Base-by-base conservation (phyloP, 1,140 invertebrate genomes). In the Cotesia typhae region DNA sequence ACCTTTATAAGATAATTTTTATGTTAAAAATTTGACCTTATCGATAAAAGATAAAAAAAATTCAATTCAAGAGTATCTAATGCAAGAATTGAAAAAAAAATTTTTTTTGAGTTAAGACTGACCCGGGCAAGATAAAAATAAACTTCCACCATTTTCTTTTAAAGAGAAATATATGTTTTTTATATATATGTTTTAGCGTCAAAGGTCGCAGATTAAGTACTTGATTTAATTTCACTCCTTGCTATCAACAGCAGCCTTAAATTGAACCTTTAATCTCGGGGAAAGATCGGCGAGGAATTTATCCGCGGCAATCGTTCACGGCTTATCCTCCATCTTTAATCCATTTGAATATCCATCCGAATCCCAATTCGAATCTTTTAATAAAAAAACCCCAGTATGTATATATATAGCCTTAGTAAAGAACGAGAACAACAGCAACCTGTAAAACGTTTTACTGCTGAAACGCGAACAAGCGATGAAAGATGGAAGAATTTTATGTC, bases 251-350 rank as follows among this genome's bases (percentile, higher is more conserved):
- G 75, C 71, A 67, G 72, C 75, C 75, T 79, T 76, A 80, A 82
- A 81, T 82, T 81, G 80, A 77, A 75, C 70, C 77, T 69, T 74
- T 81, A 81, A 81, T 82, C 80, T 79, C 68, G 72, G 74, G 71
- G 76, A 80, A 80, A 74, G 78, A 82, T 81, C 81, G 69, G 60
- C 71, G 68, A 76, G 72, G 78, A 77, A 77, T 51, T 71, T 66
- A 47, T 17, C 70, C 53, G 41, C 67, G 64, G 63, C 61, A 63
- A 51, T 60, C 69, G 28, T 59, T 59, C 28, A 28, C 28, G 28
- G 28, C 69, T 63, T 28, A 37, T 52, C 41, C 52, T 37, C 47
- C 20, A 52, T 67, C 47, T 59, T 68, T 41, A 20, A 67, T 67
- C 65, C 37, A 36, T 10, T 20, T 20, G 14, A 14, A 20, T 28